Percentiles rank a stretch among this genome's conserved stretches.
These are phyloP conservation scores for Fissipunctia ypsillon DNA, from an alignment of 2,888 invertebrate genomes.

Conservation along the genomic window DNA sequence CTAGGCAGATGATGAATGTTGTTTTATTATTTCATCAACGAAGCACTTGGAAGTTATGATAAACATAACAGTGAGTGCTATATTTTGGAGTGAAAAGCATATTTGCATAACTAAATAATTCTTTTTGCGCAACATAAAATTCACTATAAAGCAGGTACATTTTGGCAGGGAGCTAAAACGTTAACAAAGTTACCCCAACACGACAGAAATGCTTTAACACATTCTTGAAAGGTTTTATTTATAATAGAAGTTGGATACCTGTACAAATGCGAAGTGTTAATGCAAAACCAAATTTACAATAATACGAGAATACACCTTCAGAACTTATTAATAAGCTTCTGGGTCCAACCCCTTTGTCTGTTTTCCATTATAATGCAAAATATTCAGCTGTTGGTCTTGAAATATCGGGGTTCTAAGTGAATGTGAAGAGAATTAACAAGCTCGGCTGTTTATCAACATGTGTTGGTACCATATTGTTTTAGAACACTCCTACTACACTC, in stretches of 20 bases:
- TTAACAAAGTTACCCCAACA: constrained; percentile 52
- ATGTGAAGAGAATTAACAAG: constrained; percentile 14
- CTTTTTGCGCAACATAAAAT: constrained; percentile 44
- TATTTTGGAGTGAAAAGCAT: constrained; percentile 35
- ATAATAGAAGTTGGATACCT: constrained; percentile 33
- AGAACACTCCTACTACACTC: neutral
- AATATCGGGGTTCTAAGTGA: constrained; percentile 19
- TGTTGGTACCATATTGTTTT: neutral
- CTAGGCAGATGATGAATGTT: no score
- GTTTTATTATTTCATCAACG: neutral
- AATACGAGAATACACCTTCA: constrained; percentile 39
- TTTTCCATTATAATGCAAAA: constrained; percentile 42
- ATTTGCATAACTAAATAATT: constrained; percentile 48
- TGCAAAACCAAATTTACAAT: constrained; percentile 44
- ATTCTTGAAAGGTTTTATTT: constrained; percentile 40
- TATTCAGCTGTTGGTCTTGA: constrained; percentile 36
- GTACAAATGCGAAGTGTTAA: constrained; percentile 41
- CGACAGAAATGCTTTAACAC: constrained; percentile 29
- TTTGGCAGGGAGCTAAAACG: constrained; percentile 43
- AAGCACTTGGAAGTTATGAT: constrained; percentile 1
- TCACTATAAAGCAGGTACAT: constrained; percentile 22
- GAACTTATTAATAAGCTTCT: constrained; percentile 48
- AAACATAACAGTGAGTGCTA: constrained; percentile 27
- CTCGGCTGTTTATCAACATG: constrained; percentile 22
- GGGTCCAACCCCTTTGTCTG: constrained; percentile 32